These are phyloP conservation scores for Harpegnathos saltator DNA, from an alignment of 1,140 invertebrate species.

Conservation along the genomic window DNA sequence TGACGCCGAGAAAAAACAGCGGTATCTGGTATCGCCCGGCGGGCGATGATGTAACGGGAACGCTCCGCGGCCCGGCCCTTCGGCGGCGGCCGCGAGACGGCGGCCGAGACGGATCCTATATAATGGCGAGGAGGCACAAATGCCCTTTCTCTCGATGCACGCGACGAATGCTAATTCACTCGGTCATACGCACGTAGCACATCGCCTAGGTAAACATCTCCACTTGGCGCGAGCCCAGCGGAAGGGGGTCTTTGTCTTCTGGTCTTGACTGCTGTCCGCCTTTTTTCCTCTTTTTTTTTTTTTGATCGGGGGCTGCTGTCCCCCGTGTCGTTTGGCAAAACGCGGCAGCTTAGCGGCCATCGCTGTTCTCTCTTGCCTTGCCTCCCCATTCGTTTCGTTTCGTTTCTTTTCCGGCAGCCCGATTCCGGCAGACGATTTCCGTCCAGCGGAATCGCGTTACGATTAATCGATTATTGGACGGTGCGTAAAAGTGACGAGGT, in stretches of 20 bases:
- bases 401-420: not conserved
- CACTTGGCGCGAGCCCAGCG: not conserved
- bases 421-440: too few relatives aligned
- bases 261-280: not conserved
- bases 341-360: not conserved
- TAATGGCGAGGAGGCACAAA: slow-evolving; percentile 57
- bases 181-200: slow-evolving; percentile 36
- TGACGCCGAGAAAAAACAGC: slow-evolving; percentile 77
- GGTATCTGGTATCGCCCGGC: slow-evolving; percentile 72
- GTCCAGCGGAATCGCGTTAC: not conserved
- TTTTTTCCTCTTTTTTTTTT: slow-evolving; percentile 20
- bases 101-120: slow-evolving; percentile 66
- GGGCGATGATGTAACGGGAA: slow-evolving; percentile 74
- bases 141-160: slow-evolving; percentile 62
- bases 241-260: slow-evolving; percentile 24
- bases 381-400: too few relatives aligned
- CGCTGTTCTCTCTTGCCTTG: not conserved
- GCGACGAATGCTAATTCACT: slow-evolving; percentile 64
- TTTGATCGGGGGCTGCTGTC: too few relatives aligned
- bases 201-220: slow-evolving; percentile 43
- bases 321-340: slow-evolving; percentile 17
- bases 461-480: not conserved
- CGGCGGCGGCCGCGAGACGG: slow-evolving; percentile 46
- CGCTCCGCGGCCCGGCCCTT: slow-evolving; percentile 58
- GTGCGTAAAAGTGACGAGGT: not conserved